These are phyloP conservation scores for Fulmarus glacialis DNA, from an alignment of 2,113 vertebrate species.

Conservation along the genomic window DNA sequence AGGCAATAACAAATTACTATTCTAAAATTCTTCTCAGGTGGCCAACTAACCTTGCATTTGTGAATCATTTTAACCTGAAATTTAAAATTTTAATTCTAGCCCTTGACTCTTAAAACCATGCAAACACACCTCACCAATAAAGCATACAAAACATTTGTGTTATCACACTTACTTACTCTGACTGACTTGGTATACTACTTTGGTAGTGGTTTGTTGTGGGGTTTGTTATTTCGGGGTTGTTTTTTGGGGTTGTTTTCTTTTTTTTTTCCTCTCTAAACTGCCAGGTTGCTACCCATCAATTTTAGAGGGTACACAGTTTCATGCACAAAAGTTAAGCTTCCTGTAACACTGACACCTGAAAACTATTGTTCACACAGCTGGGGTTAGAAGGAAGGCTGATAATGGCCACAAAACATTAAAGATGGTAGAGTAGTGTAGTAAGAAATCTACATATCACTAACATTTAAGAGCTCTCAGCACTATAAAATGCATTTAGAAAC, in stretches of 20 bases:
- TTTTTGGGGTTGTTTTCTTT: neutral
- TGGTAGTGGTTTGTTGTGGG: neutral
- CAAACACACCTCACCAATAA: neutral
- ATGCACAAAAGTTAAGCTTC: slow-evolving; percentile 14
- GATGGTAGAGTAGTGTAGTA: neutral
- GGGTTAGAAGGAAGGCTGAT: slow-evolving; percentile 32
- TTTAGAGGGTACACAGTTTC: neutral
- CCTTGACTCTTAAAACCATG: neutral
- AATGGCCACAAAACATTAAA: neutral
- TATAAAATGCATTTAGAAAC: slow-evolving; percentile 13
- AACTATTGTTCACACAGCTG: slow-evolving; percentile 64
- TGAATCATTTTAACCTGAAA: neutral
- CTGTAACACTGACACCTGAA: slow-evolving; percentile 60
- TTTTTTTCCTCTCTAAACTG: neutral
- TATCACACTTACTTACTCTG: accelerated
- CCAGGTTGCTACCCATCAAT: neutral
- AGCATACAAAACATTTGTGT: too few species aligned
- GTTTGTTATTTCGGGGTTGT: neutral
- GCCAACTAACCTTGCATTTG: neutral
- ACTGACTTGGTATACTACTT: accelerated
- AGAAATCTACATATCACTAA: slow-evolving; percentile 31
- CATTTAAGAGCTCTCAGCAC: slow-evolving; percentile 47
- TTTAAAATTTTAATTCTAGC: neutral
- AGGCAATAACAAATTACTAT: neutral
- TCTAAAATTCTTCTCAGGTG: neutral